Evolutionary conservation across 2,797 vertebrate genomes (phyloP).

Genomic region (Lutjanus argentimaculatus): DNA sequence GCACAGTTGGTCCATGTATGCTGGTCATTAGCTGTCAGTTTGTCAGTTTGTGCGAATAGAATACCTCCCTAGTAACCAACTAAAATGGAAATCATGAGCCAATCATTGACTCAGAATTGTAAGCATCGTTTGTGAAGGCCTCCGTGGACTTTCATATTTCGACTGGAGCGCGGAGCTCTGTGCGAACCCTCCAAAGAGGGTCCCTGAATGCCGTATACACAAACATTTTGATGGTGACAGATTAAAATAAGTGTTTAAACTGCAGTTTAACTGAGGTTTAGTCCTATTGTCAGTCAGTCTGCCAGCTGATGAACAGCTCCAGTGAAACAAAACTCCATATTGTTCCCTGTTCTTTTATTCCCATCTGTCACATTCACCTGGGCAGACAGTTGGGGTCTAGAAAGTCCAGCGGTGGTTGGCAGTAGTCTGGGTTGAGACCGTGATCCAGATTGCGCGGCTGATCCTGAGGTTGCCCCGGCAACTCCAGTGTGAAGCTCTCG

Average conservation of each 20-base stretch:
- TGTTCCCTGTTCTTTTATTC: conserved; percentile 16
- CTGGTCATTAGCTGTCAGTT: too few species aligned
- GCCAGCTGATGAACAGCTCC: conserved; percentile 7
- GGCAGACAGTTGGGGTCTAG: conserved; percentile 84
- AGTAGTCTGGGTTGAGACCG: conserved; percentile 71
- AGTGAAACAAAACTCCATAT: conserved; percentile 8
- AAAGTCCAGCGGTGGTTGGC: conserved; percentile 83
- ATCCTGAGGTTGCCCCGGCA: conserved; percentile 89
- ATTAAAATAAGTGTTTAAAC: conserved; percentile 3
- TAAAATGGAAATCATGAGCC: too few species aligned
- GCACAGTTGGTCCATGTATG: too few species aligned
- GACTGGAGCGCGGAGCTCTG: too few species aligned
- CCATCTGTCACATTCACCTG: conserved; percentile 71
- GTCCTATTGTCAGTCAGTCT: conserved; percentile 16
- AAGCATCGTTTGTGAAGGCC: too few species aligned
- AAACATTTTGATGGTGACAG: not conserved
- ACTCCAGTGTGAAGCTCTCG: conserved; percentile 93
- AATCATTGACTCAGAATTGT: too few species aligned
- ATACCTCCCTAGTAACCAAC: too few species aligned
- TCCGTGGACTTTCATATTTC: too few species aligned
- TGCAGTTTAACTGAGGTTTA: conserved; percentile 12
- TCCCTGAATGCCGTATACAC: not conserved
- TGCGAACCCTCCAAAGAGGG: not conserved
- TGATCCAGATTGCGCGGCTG: conserved; percentile 80
- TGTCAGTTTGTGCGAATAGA: too few species aligned